Evolutionary conservation across 2,113 vertebrate genomes (phyloP).

Genomic region (Galemys pyrenaicus): DNA sequence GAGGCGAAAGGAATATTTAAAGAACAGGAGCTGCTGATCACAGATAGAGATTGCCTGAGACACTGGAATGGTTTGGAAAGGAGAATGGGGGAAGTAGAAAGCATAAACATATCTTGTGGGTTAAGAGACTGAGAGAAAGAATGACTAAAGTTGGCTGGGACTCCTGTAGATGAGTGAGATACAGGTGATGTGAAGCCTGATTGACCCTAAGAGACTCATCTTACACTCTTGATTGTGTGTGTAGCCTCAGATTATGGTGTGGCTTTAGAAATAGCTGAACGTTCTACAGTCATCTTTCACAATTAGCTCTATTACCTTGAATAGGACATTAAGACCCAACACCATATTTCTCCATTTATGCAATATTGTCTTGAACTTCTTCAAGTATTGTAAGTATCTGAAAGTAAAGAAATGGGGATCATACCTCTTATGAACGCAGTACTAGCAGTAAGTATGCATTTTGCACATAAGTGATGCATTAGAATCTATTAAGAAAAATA

Average conservation of each 20-base stretch:
- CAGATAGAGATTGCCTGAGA: neutral
- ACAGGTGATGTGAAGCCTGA: neutral
- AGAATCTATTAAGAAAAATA: conserved; percentile 53
- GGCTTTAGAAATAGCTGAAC: neutral
- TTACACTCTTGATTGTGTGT: neutral
- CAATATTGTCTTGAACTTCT: neutral
- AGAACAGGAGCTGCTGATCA: neutral
- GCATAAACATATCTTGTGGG: neutral
- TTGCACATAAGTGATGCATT: neutral
- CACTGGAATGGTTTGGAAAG: neutral
- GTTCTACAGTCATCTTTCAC: neutral
- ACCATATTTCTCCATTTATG: neutral
- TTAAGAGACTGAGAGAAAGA: neutral
- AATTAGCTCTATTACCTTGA: neutral
- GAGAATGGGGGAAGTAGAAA: neutral
- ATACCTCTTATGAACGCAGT: neutral
- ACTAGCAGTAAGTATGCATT: conserved; percentile 29
- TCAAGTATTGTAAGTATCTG: conserved; percentile 25
- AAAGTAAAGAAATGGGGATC: neutral
- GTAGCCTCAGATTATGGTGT: neutral
- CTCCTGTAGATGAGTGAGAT: neutral
- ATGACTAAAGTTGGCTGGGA: neutral
- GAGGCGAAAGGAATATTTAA: neutral
- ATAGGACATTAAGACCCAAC: neutral
- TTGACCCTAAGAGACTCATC: neutral